These are phyloP conservation scores for Kuschelorhynchus macadamiae DNA, from an alignment of 2,888 invertebrate species.

Conservation along the genomic window DNA sequence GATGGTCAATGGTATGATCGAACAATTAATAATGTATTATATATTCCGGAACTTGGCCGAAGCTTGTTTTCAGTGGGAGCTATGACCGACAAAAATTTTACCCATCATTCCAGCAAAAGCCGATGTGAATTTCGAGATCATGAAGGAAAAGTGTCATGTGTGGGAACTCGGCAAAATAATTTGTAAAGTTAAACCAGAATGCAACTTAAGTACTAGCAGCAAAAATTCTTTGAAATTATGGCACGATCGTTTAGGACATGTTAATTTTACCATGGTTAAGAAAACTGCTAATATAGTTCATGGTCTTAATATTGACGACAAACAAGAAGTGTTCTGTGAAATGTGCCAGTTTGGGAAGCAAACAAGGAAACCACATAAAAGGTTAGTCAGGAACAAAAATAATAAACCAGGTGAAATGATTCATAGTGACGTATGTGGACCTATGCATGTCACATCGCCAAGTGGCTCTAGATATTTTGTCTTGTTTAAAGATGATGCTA, in stretches of 20 bases:
- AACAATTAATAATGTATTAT: slow-evolving; percentile 36
- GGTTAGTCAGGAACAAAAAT: slow-evolving; percentile 8
- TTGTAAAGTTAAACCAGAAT: no score
- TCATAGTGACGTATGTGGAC: slow-evolving; percentile 48
- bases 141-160: no score
- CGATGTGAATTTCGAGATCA: no score
- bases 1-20: slow-evolving; percentile 29
- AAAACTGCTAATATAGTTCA: neutral
- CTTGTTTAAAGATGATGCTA: slow-evolving; percentile 53
- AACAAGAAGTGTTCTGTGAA: neutral
- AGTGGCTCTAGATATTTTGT: slow-evolving; percentile 49
- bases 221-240: neutral
- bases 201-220: neutral
- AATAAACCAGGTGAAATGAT: slow-evolving; percentile 46
- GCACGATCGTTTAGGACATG: neutral
- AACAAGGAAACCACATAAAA: slow-evolving; percentile 36
- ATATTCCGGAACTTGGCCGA: slow-evolving; percentile 34
- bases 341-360: slow-evolving; percentile 27
- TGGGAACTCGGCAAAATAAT: no score
- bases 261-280: no score
- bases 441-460: slow-evolving; percentile 36
- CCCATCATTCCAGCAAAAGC: no score
- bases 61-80: slow-evolving; percentile 48
- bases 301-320: no score
- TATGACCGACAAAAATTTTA: no score